Evolutionary conservation across 2,113 vertebrate species (phyloP).

Genomic region (Phoxinus phoxinus): DNA sequence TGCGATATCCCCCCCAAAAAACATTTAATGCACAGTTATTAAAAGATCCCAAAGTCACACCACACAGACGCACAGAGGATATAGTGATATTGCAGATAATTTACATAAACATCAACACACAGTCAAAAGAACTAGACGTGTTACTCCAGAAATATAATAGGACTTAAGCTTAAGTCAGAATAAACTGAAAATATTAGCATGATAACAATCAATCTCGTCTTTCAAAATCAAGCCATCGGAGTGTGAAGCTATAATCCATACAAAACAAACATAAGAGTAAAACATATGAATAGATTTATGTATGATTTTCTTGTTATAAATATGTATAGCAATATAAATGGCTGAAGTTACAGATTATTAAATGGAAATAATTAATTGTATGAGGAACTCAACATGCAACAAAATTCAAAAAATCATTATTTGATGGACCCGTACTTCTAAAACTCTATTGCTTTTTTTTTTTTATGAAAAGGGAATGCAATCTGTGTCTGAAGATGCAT

Average conservation of each 20-base stretch:
- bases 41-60: constrained; percentile 6
- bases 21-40: background rate
- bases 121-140: constrained; percentile 27
- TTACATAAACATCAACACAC: constrained; percentile 48
- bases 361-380: background rate
- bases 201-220: background rate
- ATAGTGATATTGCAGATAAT: constrained; percentile 18
- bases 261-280: constrained; percentile 38
- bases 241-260: background rate
- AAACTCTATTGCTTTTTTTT: constrained; percentile 62
- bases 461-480: constrained; percentile 34
- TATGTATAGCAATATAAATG: background rate
- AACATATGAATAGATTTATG: background rate
- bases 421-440: constrained; percentile 34
- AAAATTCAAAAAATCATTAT: background rate
- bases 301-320: background rate
- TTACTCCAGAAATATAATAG: constrained; percentile 25
- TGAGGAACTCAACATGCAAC: background rate
- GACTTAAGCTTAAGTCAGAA: background rate
- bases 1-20: background rate
- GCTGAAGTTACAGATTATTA: background rate
- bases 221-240: background rate
- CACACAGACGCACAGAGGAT: background rate
- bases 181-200: constrained; percentile 2
- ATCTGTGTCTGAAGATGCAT: constrained; percentile 4